Percentiles rank a stretch among this genome's conserved stretches.
Conservation (phyloP, 2,113 vertebrate genomes). For the Plectropomus leopardus region DNA sequence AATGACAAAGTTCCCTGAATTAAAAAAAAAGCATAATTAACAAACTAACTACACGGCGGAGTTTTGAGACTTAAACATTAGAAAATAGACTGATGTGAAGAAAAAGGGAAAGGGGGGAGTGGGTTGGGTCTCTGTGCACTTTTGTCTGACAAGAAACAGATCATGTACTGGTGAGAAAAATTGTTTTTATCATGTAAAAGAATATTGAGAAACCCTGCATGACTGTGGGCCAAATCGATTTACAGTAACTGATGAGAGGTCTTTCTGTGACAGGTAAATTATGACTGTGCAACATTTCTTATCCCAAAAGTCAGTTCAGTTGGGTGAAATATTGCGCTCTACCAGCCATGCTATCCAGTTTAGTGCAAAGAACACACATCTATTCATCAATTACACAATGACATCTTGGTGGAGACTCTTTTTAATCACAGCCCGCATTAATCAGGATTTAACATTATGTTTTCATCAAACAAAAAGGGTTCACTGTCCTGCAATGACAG, state of each 20-base stretch:
- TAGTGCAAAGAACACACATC: conserved; percentile 52
- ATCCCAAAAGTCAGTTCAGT: conserved; percentile 41
- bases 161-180: conserved; percentile 5
- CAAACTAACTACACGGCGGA: neutral
- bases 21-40: neutral
- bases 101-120: neutral
- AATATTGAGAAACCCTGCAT: conserved; percentile 39
- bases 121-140: neutral
- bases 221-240: conserved; percentile 56
- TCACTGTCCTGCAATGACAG: conserved; percentile 25
- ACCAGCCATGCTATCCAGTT: conserved; percentile 53
- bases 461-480: conserved; percentile 56
- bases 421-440: conserved; percentile 72
- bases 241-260: conserved; percentile 49
- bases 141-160: conserved; percentile 41
- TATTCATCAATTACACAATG: conserved; percentile 54
- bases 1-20: neutral
- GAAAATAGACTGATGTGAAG: conserved; percentile 3
- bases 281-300: conserved; percentile 51
- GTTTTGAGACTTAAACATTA: conserved; percentile 5
- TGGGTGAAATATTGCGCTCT: conserved; percentile 48
- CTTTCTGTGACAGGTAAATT: conserved; percentile 57
- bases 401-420: conserved; percentile 55
- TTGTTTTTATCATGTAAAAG: conserved; percentile 27
- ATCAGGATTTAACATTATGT: conserved; percentile 68